Evolutionary conservation across 2,888 invertebrate species (phyloP).

Genomic region (Charanyca ferruginea): DNA sequence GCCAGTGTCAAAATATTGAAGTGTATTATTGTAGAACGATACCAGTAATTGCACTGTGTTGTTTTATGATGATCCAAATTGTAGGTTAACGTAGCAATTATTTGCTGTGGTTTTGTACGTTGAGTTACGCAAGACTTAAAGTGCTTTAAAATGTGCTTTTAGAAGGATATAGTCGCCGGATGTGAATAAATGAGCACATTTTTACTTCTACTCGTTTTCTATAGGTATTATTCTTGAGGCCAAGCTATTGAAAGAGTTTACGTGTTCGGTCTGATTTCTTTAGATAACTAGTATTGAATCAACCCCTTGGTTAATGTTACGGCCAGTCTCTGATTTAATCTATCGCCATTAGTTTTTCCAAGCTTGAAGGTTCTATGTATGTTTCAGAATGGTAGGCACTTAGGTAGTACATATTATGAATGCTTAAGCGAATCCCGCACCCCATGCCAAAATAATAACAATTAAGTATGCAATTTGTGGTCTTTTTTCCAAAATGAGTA

Average conservation of each 20-base stretch:
- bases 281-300: too few relatives aligned
- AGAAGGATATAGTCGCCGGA: neutral
- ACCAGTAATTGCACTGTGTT: constrained; percentile 32
- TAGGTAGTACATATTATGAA: too few relatives aligned
- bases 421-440: too few relatives aligned
- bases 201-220: neutral
- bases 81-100: constrained; percentile 35
- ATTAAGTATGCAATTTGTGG: too few relatives aligned
- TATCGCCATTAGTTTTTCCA: too few relatives aligned
- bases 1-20: constrained; percentile 50
- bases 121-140: constrained; percentile 26
- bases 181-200: neutral
- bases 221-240: neutral
- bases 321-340: too few relatives aligned
- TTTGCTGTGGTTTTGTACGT: constrained; percentile 14
- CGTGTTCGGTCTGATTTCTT: too few relatives aligned
- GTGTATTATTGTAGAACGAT: constrained; percentile 22
- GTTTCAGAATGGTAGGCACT: too few relatives aligned
- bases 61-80: constrained; percentile 46
- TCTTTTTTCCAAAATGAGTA: too few relatives aligned
- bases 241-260: neutral
- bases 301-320: too few relatives aligned
- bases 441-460: too few relatives aligned
- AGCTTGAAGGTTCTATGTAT: too few relatives aligned
- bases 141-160: constrained; percentile 3